phyloP scores from a whole-genome alignment of 2,113 vertebrate genomes.

The Triplophysa dalaica region DNA sequence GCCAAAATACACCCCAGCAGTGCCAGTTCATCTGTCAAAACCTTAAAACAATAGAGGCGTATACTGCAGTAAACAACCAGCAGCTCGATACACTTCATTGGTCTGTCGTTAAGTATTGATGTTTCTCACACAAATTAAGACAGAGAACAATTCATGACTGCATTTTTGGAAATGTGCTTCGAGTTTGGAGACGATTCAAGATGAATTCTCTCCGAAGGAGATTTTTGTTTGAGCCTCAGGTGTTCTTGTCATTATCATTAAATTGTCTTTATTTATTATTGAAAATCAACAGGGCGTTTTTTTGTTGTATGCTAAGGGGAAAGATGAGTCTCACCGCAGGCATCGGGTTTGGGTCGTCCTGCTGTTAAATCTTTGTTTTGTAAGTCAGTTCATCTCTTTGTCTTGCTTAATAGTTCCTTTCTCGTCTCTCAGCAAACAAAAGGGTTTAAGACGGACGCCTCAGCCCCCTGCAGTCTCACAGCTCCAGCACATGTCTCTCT shows the following conservation, averaged over 20 bases:
- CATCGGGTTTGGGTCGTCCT: background rate
- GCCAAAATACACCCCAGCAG: background rate
- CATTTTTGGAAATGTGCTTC: constrained; percentile 50
- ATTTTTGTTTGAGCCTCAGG: background rate
- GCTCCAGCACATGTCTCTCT: background rate
- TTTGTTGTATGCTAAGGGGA: background rate
- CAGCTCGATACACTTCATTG: constrained; percentile 46
- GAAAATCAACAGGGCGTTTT: constrained; percentile 29
- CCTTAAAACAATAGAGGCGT: constrained; percentile 34
- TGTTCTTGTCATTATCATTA: too few relatives aligned
- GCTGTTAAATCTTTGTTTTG: background rate
- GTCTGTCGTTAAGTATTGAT: constrained; percentile 58
- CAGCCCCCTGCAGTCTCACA: constrained; percentile 11
- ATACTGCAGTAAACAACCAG: constrained; percentile 48
- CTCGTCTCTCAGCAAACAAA: constrained; percentile 36
- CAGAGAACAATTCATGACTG: constrained; percentile 55
- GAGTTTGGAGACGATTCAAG: constrained; percentile 57
- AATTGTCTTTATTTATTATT: too few relatives aligned
- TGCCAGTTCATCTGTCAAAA: constrained; percentile 26
- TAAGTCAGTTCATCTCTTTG: constrained; percentile 28
- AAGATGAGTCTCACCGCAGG: constrained; percentile 2
- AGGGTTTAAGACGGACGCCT: constrained; percentile 35
- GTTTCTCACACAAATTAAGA: constrained; percentile 56
- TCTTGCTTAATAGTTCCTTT: constrained; percentile 33
- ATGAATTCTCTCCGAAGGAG: constrained; percentile 4